These are phyloP conservation scores for Oscheius sp. DNA, from an alignment of 2,888 invertebrate species.

Conservation along the genomic window DNA sequence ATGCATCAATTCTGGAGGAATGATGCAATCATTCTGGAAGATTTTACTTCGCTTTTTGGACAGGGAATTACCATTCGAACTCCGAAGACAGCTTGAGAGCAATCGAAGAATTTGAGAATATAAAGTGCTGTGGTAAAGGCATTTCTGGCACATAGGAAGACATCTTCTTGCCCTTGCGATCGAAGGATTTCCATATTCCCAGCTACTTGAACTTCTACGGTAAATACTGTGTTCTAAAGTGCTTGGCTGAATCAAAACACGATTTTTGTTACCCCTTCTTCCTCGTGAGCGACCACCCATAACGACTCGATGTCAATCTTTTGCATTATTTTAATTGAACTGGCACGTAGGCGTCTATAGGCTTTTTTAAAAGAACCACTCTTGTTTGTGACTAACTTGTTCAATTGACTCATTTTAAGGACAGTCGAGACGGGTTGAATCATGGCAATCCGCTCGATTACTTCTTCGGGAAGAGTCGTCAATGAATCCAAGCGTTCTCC, in stretches of 20 bases:
- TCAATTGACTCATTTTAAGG: constrained; percentile 10
- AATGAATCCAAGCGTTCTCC: neutral
- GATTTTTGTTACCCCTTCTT: neutral
- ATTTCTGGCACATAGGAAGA: neutral
- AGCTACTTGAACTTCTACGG: constrained; percentile 7
- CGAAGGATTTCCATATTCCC: constrained; percentile 3
- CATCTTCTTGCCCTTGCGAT: constrained; percentile 1
- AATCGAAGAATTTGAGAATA: constrained; percentile 7
- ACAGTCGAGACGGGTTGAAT: constrained; percentile 1
- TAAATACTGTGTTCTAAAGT: constrained; percentile 3
- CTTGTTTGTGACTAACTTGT: neutral
- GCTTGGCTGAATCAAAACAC: neutral
- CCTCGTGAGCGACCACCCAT: constrained; percentile 11
- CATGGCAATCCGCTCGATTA: neutral
- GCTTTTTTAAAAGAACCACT: neutral
- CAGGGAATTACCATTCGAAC: neutral
- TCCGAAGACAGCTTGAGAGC: constrained; percentile 16
- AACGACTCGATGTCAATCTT: constrained; percentile 8
- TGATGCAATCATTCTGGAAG: constrained; percentile 1
- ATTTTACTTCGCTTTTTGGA: neutral
- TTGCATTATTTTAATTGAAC: neutral
- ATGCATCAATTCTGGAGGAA: constrained; percentile 4
- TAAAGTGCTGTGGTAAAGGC: constrained; percentile 15
- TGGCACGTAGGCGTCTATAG: neutral
- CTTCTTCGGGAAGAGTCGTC: neutral